These are phyloP conservation scores for Callipepla californica DNA, from an alignment of 2,113 vertebrate species.

Conservation along the genomic window DNA sequence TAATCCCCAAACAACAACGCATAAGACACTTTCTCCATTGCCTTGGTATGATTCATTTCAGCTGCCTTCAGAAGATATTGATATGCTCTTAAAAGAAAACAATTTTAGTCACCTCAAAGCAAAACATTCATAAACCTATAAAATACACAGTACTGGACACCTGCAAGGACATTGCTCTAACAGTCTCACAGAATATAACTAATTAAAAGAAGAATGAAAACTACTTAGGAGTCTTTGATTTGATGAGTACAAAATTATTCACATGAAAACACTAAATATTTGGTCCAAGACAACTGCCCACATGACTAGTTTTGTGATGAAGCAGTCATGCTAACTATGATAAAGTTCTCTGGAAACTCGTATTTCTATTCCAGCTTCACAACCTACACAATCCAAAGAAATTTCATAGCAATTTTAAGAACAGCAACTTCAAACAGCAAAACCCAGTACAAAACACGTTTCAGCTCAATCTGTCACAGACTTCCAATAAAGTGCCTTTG, in stretches of 20 bases:
- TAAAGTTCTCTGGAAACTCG: not conserved
- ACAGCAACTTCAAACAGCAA: not conserved
- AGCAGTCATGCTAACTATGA: not conserved
- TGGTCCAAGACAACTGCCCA: not conserved
- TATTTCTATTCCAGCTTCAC: not conserved
- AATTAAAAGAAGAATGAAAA: not conserved
- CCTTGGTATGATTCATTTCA: constrained; percentile 90
- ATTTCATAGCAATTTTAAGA: not conserved
- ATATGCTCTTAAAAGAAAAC: constrained; percentile 84
- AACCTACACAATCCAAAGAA: not conserved
- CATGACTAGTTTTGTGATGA: not conserved
- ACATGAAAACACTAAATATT: not conserved
- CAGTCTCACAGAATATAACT: rapidly evolving
- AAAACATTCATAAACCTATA: not conserved
- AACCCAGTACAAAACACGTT: not conserved
- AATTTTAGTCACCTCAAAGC: constrained; percentile 28
- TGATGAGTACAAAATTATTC: not conserved
- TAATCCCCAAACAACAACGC: constrained; percentile 95
- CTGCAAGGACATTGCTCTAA: not conserved
- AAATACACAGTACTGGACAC: not conserved
- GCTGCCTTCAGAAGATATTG: constrained; percentile 90
- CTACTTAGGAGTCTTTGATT: not conserved
- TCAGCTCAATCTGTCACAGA: not conserved
- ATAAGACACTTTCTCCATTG: constrained; percentile 95
- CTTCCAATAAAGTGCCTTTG: not conserved